phyloP scores from a whole-genome alignment of 2,113 vertebrate genomes.

The Athene cunicularia region DNA sequence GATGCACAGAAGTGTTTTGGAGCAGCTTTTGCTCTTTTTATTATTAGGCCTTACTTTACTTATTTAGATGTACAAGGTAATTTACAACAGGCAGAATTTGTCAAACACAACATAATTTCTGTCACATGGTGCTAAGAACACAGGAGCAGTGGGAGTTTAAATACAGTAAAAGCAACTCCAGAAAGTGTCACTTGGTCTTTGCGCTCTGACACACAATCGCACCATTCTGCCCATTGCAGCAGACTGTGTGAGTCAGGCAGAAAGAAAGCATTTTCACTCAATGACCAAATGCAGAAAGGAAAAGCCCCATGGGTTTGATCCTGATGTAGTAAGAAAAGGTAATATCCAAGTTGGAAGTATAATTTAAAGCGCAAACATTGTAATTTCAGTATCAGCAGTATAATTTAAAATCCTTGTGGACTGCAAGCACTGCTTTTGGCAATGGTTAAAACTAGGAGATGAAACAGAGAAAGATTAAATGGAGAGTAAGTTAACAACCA shows the following conservation, averaged over 20 bases:
- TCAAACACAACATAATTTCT: background rate
- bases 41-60: background rate
- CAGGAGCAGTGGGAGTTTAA: background rate
- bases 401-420: background rate
- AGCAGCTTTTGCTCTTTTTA: background rate
- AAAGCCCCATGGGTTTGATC: background rate
- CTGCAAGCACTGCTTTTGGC: background rate
- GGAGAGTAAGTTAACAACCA: background rate
- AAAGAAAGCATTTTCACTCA: background rate
- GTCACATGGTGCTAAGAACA: background rate
- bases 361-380: background rate
- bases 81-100: background rate
- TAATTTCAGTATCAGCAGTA: background rate
- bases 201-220: rapidly evolving
- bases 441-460: background rate
- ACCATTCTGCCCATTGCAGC: rapidly evolving
- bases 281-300: background rate
- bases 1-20: background rate
- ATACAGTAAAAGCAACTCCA: background rate
- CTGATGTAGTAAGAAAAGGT: background rate
- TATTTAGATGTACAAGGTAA: background rate
- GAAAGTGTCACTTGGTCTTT: background rate
- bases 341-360: background rate
- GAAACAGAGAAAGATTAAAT: background rate
- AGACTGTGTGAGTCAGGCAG: background rate